Base-by-base conservation (phyloP, 2,797 vertebrate species). In the Spinus pinus region DNA sequence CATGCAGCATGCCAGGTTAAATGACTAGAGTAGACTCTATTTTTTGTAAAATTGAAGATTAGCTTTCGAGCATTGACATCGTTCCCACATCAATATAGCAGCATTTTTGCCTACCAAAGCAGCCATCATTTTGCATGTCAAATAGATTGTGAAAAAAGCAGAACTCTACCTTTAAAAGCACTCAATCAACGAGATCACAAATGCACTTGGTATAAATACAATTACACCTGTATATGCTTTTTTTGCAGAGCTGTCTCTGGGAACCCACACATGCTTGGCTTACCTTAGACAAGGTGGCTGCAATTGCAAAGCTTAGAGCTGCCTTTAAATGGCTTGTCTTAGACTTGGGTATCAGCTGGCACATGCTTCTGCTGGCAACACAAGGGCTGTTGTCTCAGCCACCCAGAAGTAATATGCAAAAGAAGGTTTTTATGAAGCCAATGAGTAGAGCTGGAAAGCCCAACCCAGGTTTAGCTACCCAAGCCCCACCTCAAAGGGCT, bases 61-160 rank as follows among this genome's bases (percentile, higher is more conserved):
- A 78, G 19, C 41, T 88, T 92, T 72, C 62, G 78, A 87, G 16
- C 30, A 49, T 11, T 80, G 72, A 70, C 46, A 71, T 60, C 0
- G 0, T 72, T 92, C 53, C 44, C 64, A 64, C 42, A 65, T 39
- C 54, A 69, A 1, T 57, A 72, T 12, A 78, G 30, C 23, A 80
- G 24, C 30, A 31, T 71, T 94, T 95, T 93, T 83, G 81, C 58
- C 81, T 86, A 90, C 72, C 61, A 86, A 92, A 87, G 30, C 47
- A 78, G 31, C 14, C n/a, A 42, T 58, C 44, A 39, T 56, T 94
- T 87, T 86, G 44, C 64, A 35, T 81, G 30, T 75, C 62, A 90
- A 60, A 79, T 46, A 88, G 53, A 69, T 6, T 33, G 17, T 39
- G 65, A 81, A 50, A 30, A 87, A 91, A 81, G 16, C 28, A 87